Conservation (phyloP, 1,140 invertebrate genomes). For the Yoshiicerus persimilis region DNA sequence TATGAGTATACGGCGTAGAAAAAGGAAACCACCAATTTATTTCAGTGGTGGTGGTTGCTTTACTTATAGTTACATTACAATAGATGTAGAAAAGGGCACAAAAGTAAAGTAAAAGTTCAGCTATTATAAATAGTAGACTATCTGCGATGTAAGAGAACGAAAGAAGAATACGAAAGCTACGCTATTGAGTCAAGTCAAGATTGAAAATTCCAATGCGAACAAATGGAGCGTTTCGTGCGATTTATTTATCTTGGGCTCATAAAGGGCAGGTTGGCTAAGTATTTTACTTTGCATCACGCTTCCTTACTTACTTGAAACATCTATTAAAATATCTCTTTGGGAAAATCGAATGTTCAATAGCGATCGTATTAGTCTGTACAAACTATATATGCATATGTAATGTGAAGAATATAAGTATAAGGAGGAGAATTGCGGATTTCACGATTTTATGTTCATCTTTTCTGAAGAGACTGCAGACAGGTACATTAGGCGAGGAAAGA, state of each 20-base stretch:
- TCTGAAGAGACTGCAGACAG: too few species aligned
- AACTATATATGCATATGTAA: neutral
- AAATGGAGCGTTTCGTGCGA: constrained; percentile 2
- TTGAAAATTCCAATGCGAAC: constrained; percentile 17
- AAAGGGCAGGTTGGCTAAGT: constrained; percentile 9
- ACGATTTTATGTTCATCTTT: neutral
- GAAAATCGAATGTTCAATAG: neutral
- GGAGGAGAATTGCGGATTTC: neutral
- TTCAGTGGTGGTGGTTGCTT: neutral
- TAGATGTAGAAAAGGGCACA: neutral
- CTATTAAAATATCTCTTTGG: neutral
- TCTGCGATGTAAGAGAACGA: neutral
- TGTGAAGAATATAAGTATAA: neutral
- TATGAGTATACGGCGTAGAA: neutral
- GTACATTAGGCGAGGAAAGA: neutral
- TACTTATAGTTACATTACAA: neutral
- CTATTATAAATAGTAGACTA: neutral
- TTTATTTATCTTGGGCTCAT: constrained; percentile 29
- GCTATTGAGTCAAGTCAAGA: neutral
- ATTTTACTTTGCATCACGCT: constrained; percentile 5
- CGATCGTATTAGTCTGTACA: neutral
- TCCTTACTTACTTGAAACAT: neutral
- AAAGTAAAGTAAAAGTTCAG: neutral
- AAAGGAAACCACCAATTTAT: constrained; percentile 22
- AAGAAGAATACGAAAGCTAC: neutral